A percentile compares a stretch with the other conserved stretches of the same genome.
Conservation (phyloP, 2,888 invertebrate species). For the Torymus aiolomorphi region DNA sequence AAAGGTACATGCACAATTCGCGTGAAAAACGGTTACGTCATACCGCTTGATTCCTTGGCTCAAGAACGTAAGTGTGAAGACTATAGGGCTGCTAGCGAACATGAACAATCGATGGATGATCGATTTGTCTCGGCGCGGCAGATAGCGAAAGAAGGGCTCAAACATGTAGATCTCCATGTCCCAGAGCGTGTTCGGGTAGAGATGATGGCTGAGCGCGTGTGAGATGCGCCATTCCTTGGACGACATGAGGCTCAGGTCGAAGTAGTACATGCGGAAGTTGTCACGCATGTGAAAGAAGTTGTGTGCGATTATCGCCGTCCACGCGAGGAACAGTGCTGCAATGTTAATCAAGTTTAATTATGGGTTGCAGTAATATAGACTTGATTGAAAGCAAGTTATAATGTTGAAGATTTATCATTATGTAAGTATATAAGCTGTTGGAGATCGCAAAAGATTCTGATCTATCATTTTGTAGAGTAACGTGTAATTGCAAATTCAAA, state of each 20-base stretch:
- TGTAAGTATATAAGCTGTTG: too few species aligned
- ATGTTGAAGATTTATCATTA: too few species aligned
- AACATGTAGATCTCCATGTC: constrained; percentile 84
- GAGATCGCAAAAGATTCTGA: too few species aligned
- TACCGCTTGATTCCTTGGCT: constrained; percentile 76
- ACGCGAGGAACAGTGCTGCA: constrained; percentile 59
- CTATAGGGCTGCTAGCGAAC: constrained; percentile 77
- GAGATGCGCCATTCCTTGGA: constrained; percentile 85
- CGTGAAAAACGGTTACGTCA: not conserved
- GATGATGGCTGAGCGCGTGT: constrained; percentile 87
- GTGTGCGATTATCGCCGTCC: constrained; percentile 81
- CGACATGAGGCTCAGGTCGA: constrained; percentile 83
- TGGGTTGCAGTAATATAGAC: too few species aligned
- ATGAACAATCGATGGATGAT: constrained; percentile 77
- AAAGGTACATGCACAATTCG: too few species aligned
- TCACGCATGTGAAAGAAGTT: constrained; percentile 87
- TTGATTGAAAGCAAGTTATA: too few species aligned
- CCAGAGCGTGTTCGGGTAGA: constrained; percentile 85
- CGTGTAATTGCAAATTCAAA: too few species aligned
- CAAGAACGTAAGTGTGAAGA: constrained; percentile 74
- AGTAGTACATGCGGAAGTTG: constrained; percentile 87
- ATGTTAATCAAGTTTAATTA: not conserved
- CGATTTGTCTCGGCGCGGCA: constrained; percentile 77
- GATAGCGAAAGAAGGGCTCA: constrained; percentile 83
- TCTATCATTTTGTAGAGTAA: too few species aligned